A percentile compares a stretch with the other conserved stretches of the same genome.
phyloP scores from a whole-genome alignment of 2,797 vertebrate genomes.

The Lycodopsis pacificus region DNA sequence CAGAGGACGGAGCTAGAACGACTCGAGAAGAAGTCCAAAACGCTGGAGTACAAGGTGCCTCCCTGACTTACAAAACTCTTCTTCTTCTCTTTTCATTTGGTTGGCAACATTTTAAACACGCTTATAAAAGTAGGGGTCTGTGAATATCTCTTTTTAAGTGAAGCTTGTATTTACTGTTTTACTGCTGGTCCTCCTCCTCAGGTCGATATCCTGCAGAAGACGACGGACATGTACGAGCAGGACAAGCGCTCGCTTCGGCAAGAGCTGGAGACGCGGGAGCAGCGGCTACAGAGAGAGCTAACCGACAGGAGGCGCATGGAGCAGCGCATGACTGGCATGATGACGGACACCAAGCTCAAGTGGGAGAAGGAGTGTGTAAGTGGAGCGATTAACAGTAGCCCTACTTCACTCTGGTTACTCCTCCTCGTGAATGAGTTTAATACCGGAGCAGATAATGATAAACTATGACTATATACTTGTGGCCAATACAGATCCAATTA shows the following conservation, averaged over 20 bases:
- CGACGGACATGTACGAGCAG: constrained; percentile 92
- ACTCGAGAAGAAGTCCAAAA: constrained; percentile 94
- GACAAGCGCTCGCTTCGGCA: constrained; percentile 92
- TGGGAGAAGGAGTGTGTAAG: constrained; percentile 99
- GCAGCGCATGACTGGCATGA: constrained; percentile 91
- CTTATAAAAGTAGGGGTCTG: not conserved
- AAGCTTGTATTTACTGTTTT: not conserved
- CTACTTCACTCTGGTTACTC: not conserved
- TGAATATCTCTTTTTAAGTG: not conserved
- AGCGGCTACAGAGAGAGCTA: constrained; percentile 89
- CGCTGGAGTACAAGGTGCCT: constrained; percentile 94
- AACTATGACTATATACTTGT: not conserved
- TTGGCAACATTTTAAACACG: not conserved
- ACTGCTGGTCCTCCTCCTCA: constrained; percentile 50
- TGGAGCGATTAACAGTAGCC: constrained; percentile 44
- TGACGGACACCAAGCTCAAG: constrained; percentile 89
- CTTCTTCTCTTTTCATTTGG: not conserved
- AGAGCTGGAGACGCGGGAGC: constrained; percentile 89
- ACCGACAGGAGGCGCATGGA: constrained; percentile 91
- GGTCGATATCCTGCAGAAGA: constrained; percentile 96
- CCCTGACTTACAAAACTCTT: not conserved
- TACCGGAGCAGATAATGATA: not conserved
- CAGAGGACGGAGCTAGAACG: constrained; percentile 91
- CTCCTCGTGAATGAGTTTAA: not conserved
- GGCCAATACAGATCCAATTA: not conserved